phyloP scores from a whole-genome alignment of 2,888 invertebrate genomes.

The Mythimna ferrago region DNA sequence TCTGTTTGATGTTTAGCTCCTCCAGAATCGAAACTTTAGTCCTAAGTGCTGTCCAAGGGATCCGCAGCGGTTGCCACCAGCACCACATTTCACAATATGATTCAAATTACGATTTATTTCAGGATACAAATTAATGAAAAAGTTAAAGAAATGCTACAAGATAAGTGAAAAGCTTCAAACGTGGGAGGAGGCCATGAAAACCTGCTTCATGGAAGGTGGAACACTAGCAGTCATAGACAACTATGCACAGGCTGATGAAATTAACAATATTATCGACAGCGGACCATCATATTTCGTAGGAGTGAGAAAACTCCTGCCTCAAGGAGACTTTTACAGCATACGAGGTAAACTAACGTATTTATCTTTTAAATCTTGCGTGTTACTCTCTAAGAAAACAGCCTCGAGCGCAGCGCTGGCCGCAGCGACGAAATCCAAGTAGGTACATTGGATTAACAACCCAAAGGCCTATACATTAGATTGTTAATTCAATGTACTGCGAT shows the following conservation, averaged over 20 bases:
- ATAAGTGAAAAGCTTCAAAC: conserved; percentile 47
- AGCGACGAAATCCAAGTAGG: too few relatives aligned
- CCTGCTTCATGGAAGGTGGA: conserved; percentile 67
- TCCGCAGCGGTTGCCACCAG: too few relatives aligned
- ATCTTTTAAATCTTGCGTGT: neutral
- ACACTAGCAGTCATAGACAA: conserved; percentile 52
- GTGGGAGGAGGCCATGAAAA: conserved; percentile 67
- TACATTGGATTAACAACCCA: too few relatives aligned
- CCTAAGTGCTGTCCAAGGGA: too few relatives aligned
- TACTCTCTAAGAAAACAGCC: too few relatives aligned
- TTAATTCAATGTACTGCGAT: too few relatives aligned
- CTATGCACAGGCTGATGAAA: conserved; percentile 15
- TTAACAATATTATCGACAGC: neutral
- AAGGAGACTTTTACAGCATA: conserved; percentile 61
- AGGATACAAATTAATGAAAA: conserved; percentile 60
- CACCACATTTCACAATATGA: neutral
- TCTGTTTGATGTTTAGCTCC: too few relatives aligned
- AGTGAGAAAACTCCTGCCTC: conserved; percentile 47
- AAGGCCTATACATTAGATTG: too few relatives aligned
- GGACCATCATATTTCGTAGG: conserved; percentile 57
- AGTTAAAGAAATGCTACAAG: conserved; percentile 67
- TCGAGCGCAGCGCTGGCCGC: too few relatives aligned
- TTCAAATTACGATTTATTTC: conserved; percentile 24
- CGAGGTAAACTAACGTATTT: conserved; percentile 59
- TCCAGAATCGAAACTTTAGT: too few relatives aligned